Base-by-base conservation (phyloP, 1,140 invertebrate genomes). In the Pinna nobilis region DNA sequence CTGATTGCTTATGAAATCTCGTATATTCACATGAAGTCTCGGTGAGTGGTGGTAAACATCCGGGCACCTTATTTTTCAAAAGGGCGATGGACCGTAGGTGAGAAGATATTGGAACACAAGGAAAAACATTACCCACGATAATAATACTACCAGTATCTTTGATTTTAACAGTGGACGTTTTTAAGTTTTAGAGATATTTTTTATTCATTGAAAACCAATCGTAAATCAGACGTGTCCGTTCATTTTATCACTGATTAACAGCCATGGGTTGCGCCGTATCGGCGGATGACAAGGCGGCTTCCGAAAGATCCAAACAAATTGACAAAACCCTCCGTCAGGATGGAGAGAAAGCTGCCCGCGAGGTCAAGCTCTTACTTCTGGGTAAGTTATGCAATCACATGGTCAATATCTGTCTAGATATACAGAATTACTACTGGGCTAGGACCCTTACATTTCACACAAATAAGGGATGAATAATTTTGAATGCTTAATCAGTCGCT, bases 341-440 rank as follows among this genome's bases (percentile, higher is more conserved):
- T 92, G 94, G 94, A 76, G 95, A 96, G 90, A 92, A 93, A 75
- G 93, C 94, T 71, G 93, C 95, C 39, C 93, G 94, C 82, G 95
- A 97, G 92, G 95, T 97, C 78, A 97, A 97, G 90, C 91, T 97
- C 61, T 91, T 97, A 53, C 89, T 97, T 64, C 91, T 97, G 73
- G 95, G 95, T 96, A 91, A 82, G 75, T 77, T 33, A 23, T 30
- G 13, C 18, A 55, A 25, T 57, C 15, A 20, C 20, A n/a, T n/a
- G n/a, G n/a, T n/a, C n/a, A n/a, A n/a, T n/a, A n/a, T n/a, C n/a
- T n/a, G n/a, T n/a, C n/a, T n/a, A n/a, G n/a, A n/a, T n/a, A n/a
- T n/a, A n/a, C n/a, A n/a, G n/a, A n/a, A n/a, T n/a, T n/a, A n/a
- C n/a, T n/a, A n/a, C n/a, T n/a, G n/a, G n/a, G n/a, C n/a, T n/a